These are phyloP conservation scores for Pelecanoides urinatrix DNA, from an alignment of 2,113 vertebrate genomes.

Conservation along the genomic window DNA sequence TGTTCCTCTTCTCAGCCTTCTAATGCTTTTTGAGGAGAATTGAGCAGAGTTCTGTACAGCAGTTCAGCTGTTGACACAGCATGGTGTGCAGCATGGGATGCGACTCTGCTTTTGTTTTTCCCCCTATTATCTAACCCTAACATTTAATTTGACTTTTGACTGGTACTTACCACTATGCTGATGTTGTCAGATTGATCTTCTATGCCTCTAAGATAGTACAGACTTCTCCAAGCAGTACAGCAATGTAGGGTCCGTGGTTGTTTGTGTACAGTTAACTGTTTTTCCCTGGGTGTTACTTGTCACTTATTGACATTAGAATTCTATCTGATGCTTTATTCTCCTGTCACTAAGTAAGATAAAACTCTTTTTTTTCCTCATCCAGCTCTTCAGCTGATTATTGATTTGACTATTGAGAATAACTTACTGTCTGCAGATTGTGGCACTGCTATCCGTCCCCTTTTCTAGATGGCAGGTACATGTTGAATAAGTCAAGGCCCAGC, in stretches of 20 bases:
- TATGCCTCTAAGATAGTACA: not conserved
- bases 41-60: not conserved
- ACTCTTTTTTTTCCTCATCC: not conserved
- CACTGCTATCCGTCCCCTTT: not conserved
- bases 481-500: not conserved
- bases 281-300: not conserved
- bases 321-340: not conserved
- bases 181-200: not conserved
- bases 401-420: not conserved
- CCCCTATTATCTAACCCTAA: too few relatives aligned
- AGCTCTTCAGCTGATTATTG: not conserved
- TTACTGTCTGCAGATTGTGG: not conserved
- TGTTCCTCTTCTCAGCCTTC: not conserved
- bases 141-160: not conserved
- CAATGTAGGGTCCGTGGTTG: fast-evolving
- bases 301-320: not conserved
- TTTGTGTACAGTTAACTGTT: not conserved
- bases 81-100: not conserved
- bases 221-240: not conserved
- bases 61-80: not conserved
- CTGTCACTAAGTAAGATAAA: not conserved
- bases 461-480: not conserved
- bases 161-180: not conserved
- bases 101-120: not conserved
- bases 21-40: not conserved